Evolutionary conservation across 35 echinoderm and acorn worm genomes (phyloP).

Genomic region (Patiria miniata): DNA sequence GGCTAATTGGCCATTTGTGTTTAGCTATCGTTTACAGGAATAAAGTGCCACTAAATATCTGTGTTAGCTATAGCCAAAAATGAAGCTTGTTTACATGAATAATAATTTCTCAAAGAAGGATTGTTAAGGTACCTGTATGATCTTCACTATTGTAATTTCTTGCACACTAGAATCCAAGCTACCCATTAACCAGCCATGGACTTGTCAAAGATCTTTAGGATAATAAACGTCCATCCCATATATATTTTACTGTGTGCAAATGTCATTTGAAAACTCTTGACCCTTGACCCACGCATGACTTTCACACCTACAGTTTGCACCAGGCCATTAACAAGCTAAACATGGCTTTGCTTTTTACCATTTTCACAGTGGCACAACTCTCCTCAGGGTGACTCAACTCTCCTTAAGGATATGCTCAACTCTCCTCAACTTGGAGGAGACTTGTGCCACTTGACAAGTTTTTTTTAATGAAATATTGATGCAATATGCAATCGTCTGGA

Average conservation of each 20-base stretch:
- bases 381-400: slow-evolving; percentile 43
- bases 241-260: neutral
- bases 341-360: neutral
- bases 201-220: neutral
- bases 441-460: slow-evolving; percentile 33
- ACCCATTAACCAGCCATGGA: too few species aligned
- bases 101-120: too few species aligned
- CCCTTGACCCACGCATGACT: neutral
- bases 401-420: slow-evolving; percentile 62
- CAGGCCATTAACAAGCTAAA: slow-evolving; percentile 10
- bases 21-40: too few species aligned
- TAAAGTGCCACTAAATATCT: too few species aligned
- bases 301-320: neutral
- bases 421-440: slow-evolving; percentile 50
- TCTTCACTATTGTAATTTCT: too few species aligned
- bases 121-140: too few species aligned
- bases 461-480: slow-evolving; percentile 33
- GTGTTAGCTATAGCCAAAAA: too few species aligned
- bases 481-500: slow-evolving; percentile 36
- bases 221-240: neutral
- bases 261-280: neutral
- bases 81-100: too few species aligned
- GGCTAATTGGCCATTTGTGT: too few species aligned
- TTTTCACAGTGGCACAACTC: slow-evolving; percentile 28
- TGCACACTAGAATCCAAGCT: too few species aligned